Base-by-base conservation (phyloP, 2,797 vertebrate species). In the Nothura maculosa region DNA sequence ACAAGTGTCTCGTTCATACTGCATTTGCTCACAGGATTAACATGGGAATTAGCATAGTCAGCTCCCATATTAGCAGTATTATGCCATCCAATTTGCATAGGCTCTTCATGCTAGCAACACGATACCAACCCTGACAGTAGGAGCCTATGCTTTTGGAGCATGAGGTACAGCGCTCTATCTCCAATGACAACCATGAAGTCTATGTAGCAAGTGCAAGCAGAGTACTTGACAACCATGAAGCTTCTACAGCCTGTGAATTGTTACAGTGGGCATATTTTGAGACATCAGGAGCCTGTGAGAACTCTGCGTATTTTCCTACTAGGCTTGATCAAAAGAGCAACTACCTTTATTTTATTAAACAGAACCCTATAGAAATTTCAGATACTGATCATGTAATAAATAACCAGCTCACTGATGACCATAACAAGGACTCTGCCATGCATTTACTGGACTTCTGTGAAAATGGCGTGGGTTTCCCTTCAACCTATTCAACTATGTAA, bases 181-280 rank as follows among this genome's bases (percentile, higher is more conserved):
- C 92, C 92, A 90, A 69, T 97, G 97, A 97, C 97, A 97, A 96
- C 96, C 97, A 92, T 97, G 96, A 97, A 90, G 61, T 93, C 90
- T 94, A 45, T 84, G 94, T 45, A 69, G 96, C 90, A 75, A 85
- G 74, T 61, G 94, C 72, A 89, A 86, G 95, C 90, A 96, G 81
- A 94, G 92, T 67, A 87, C 73, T 92, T 97, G 97, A 97, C 96
- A 97, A 93, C 95, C 97, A 96, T 97, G 96, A 97, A 90, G 95
- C 87, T 38, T 93, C 88, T 70, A 82, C 67, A 92, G 96, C 82
- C 67, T 90, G 64, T 42, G 95, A 96, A 96, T 95, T 91, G 94
- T 93, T 97, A 95, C 94, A 96, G 89, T 96, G 93, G 64, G 85
- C 89, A 93, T 95, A 96, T 94, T 96, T 95, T 87, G 91, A 96